Evolutionary conservation across 30 jellyfish, hydroid and myxozoan species (phyloP), one percentile per base, ranked within the genome.

Genomic region (Clytia hemisphaerica): DNA sequence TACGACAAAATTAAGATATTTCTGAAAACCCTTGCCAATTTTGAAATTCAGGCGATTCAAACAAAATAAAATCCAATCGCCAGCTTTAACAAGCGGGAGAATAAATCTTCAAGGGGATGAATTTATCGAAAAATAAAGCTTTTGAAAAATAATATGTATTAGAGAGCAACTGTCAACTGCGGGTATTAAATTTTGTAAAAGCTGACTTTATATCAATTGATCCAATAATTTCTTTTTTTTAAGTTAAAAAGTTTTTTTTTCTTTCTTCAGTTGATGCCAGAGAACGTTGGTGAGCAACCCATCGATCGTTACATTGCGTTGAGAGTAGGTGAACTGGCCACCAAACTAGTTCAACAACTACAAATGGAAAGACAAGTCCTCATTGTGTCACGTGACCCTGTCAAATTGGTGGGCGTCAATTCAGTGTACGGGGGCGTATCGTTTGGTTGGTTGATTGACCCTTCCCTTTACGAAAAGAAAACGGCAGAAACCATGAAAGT

Each of bases 391-490:
- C 38, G 72, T 4, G 94, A 86, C 58, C 85, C 96, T 4, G 71
- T 86, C 49, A 78, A 79, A 34, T 26, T 86, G 47, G 19, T 73
- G 7, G 77, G 82, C 16, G 50, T 73, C 16, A 71, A 57, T 31
- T 51, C 78, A 40, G 74, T 62, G 58, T 54, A 79, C 51, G 76
- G 94, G 12, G 44, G 45, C 36, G 35, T 74, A 33, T 86, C 73
- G 4, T 33, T 76, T 32, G 92, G 85, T 6, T 86, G 96, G 96
- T 72, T 83, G 92, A 37, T 80, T 29, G 80, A 75, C n/a, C 63
- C 61, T 37, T 73, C 69, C 3, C 44, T 86, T 24, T 86, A 57
- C 75, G 75, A 29, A n/a, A 29, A 57, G 22, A 35, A 27, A 22
- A 50, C 53, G n/a, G 93, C 90, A 33, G 73, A 57, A 24, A 47